Evolutionary conservation across 1,140 invertebrate genomes (phyloP).

Genomic region (Pollicipes pollicipes): DNA sequence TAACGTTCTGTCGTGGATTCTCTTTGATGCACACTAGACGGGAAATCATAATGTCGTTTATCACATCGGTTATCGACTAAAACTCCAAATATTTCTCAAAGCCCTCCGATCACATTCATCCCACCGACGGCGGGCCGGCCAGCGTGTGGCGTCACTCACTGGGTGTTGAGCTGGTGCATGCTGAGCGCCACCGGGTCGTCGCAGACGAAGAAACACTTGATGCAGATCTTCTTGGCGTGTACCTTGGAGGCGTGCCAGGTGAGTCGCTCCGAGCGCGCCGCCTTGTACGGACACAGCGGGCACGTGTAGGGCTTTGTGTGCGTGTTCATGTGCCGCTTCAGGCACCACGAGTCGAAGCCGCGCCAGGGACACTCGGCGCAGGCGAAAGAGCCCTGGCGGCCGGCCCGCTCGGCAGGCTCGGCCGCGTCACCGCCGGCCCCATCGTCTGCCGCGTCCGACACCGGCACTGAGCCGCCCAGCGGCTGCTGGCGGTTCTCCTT

Average conservation of each 20-base stretch:
- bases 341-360: conserved; percentile 81
- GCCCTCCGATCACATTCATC: too few relatives aligned
- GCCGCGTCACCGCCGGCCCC: background rate
- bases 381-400: conserved; percentile 40
- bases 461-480: background rate
- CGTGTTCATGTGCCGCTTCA: conserved; percentile 76
- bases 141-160: too few relatives aligned
- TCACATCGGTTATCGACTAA: conserved; percentile 3
- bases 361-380: conserved; percentile 79
- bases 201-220: conserved; percentile 63
- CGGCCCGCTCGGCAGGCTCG: conserved; percentile 28
- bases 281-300: conserved; percentile 75
- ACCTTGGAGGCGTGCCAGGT: conserved; percentile 76
- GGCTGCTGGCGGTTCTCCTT: background rate
- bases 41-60: too few relatives aligned
- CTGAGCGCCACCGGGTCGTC: conserved; percentile 57
- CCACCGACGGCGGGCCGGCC: too few relatives aligned
- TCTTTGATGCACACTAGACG: too few relatives aligned
- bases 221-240: conserved; percentile 73
- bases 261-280: conserved; percentile 62
- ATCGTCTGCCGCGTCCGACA: background rate
- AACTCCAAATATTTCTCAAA: too few relatives aligned
- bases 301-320: conserved; percentile 79
- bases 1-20: too few relatives aligned
- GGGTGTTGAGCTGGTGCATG: conserved; percentile 44